Percentiles rank a stretch among this genome's conserved stretches.
phyloP scores from a whole-genome alignment of 2,797 vertebrate species.

The Cottoperca gobio region DNA sequence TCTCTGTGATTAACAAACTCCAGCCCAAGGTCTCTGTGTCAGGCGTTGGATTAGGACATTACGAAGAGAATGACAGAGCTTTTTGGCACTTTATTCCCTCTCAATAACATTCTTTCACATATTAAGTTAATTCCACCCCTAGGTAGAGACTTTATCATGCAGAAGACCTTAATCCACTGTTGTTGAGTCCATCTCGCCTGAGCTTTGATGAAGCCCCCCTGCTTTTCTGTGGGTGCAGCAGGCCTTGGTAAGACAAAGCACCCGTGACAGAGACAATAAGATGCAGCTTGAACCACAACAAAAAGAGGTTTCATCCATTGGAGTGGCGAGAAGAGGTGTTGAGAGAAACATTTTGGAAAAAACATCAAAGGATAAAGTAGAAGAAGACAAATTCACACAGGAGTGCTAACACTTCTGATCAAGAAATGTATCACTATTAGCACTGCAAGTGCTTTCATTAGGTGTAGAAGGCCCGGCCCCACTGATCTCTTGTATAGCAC shows the following conservation, averaged over 20 bases:
- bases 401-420: slow-evolving; percentile 76
- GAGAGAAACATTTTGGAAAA: slow-evolving; percentile 71
- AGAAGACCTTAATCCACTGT: slow-evolving; percentile 99
- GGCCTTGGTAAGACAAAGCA: slow-evolving; percentile 98
- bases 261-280: slow-evolving; percentile 98
- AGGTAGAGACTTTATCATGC: slow-evolving; percentile 99
- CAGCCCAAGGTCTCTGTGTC: slow-evolving; percentile 95
- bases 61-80: slow-evolving; percentile 97
- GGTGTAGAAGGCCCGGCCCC: slow-evolving; percentile 87
- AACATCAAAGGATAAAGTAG: slow-evolving; percentile 76
- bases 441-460: slow-evolving; percentile 79
- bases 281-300: slow-evolving; percentile 93
- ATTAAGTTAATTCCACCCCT: slow-evolving; percentile 99
- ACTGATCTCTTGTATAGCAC: slow-evolving; percentile 97
- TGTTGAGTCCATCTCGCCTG: slow-evolving; percentile 94
- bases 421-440: slow-evolving; percentile 85
- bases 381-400: slow-evolving; percentile 69
- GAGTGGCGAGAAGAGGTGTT: slow-evolving; percentile 86
- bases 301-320: slow-evolving; percentile 87
- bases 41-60: slow-evolving; percentile 99
- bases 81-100: slow-evolving; percentile 99
- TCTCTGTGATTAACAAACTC: slow-evolving; percentile 98
- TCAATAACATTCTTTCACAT: slow-evolving; percentile 99
- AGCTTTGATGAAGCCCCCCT: slow-evolving; percentile 95
- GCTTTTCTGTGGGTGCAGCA: slow-evolving; percentile 91